phyloP scores from a whole-genome alignment of 2,113 vertebrate genomes.

The Gymnobelideus leadbeateri region DNA sequence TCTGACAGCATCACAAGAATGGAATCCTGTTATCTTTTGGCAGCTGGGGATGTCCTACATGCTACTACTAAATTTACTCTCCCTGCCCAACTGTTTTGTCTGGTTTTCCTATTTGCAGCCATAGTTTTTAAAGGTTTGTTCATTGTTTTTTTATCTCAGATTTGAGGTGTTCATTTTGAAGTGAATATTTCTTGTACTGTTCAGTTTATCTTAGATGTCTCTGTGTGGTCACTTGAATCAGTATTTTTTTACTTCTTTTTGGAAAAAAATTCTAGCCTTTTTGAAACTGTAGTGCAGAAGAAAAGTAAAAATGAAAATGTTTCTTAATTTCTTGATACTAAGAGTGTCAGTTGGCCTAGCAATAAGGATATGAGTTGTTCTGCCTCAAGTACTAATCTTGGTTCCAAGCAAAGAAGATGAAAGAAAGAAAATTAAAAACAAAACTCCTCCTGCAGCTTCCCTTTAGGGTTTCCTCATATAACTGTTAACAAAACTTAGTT shows the following conservation, averaged over 20 bases:
- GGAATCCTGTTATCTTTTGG: constrained; percentile 56
- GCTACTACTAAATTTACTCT: constrained; percentile 47
- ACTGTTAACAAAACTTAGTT: constrained; percentile 5
- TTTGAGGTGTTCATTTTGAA: constrained; percentile 1
- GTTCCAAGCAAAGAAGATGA: constrained; percentile 49
- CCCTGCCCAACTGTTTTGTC: constrained; percentile 53
- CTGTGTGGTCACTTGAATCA: background rate
- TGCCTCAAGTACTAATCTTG: constrained; percentile 37
- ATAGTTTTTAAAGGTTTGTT: constrained; percentile 46
- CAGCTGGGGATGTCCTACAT: constrained; percentile 1
- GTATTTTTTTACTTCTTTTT: background rate
- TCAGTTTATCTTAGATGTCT: background rate
- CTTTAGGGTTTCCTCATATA: constrained; percentile 55
- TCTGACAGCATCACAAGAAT: constrained; percentile 25
- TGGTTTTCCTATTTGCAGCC: constrained; percentile 41
- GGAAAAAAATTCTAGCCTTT: background rate
- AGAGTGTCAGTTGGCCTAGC: background rate
- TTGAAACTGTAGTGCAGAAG: background rate
- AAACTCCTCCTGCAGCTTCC: constrained; percentile 49
- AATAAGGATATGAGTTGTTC: constrained; percentile 38
- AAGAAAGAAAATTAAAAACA: constrained; percentile 39
- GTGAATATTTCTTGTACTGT: background rate
- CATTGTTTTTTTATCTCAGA: constrained; percentile 6
- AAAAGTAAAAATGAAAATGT: constrained; percentile 20
- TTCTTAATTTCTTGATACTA: constrained; percentile 6